Evolutionary conservation across 2,888 invertebrate genomes (phyloP).

Genomic region (Myathropa florea): DNA sequence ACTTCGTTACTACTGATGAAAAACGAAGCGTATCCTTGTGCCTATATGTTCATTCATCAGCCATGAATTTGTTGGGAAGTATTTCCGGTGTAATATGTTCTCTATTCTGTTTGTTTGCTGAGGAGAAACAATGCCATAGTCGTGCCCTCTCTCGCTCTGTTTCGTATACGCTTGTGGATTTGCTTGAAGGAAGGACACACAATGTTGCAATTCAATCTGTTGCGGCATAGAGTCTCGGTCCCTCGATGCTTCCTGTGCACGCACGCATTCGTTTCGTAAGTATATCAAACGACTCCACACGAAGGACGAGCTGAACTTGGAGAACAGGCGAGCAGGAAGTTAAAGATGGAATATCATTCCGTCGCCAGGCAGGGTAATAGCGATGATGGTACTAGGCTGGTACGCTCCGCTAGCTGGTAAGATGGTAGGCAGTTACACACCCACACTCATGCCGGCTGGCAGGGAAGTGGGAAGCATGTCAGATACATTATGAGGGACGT

Average conservation of each 20-base stretch:
- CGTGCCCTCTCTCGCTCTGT: not conserved
- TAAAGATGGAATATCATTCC: slow-evolving; percentile 55
- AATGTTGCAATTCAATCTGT: slow-evolving; percentile 69
- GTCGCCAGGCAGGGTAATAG: slow-evolving; percentile 42
- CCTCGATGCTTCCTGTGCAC: slow-evolving; percentile 46
- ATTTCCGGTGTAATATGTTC: slow-evolving; percentile 56
- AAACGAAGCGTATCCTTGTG: slow-evolving; percentile 52
- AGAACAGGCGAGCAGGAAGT: slow-evolving; percentile 36
- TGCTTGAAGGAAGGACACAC: slow-evolving; percentile 49
- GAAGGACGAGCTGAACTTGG: not conserved
- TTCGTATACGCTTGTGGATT: slow-evolving; percentile 48
- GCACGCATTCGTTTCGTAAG: slow-evolving; percentile 48
- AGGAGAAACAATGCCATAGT: slow-evolving; percentile 31
- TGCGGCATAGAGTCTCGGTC: slow-evolving; percentile 42
- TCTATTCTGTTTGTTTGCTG: slow-evolving; percentile 32
- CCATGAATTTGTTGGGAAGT: slow-evolving; percentile 55
- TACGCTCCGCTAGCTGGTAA: slow-evolving; percentile 4
- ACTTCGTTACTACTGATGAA: slow-evolving; percentile 55
- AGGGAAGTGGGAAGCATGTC: slow-evolving; percentile 39
- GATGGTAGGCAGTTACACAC: not conserved
- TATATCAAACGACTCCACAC: not conserved
- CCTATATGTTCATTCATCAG: slow-evolving; percentile 50
- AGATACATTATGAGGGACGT: slow-evolving; percentile 47
- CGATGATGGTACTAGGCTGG: slow-evolving; percentile 27
- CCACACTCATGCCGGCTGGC: not conserved